Evolutionary conservation across 2,888 invertebrate species (phyloP), one percentile per base, ranked within the genome.

Genomic region (Lasiommata megera): DNA sequence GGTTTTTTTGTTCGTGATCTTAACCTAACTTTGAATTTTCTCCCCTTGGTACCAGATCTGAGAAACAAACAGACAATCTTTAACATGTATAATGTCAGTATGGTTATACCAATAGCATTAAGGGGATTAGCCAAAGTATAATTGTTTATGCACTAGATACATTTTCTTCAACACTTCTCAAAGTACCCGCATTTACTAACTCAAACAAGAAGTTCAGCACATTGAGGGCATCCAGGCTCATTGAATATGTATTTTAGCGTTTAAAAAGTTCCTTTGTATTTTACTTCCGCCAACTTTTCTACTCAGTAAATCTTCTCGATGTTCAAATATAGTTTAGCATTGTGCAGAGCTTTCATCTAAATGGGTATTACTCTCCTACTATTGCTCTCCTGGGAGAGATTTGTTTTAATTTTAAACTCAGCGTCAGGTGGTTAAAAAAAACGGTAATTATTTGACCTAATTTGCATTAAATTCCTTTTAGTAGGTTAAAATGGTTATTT

Each of bases 211-310:
- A 12, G 28, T 44, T 29, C 6, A 18, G 40, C 23, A 9, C 29
- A 44, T 29, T 44, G 23, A 16, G 29, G 29, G 9, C 9, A 14
- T 14, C 6, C 8, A 11, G 14, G 12, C 14, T 44, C 29, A 29
- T 29, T 43, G 28, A 28, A 12, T 43, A 23, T 44, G 12, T 44
- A 29, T 44, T 44, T 29, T 14, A 44, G 29, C 5, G 44, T 29
- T 44, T 44, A 44, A 44, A 43, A 44, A 28, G 23, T 23, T 44
- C 28, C 43, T 28, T 44, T 44, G 43, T 23, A 41, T 28, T 44
- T 28, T 28, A 14, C 43, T 28, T 44, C 43, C 9, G 23, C 28
- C 3, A 8, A 28, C 6, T 44, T 3, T 16, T 8, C 12, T 43
- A 12, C 12, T 43, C 23, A 43, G 28, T 43, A 43, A 28, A 28